Evolutionary conservation across 35 echinoderm and acorn worm genomes (phyloP), one percentile per base, ranked within the genome.

Genomic region (Diadema setosum): DNA sequence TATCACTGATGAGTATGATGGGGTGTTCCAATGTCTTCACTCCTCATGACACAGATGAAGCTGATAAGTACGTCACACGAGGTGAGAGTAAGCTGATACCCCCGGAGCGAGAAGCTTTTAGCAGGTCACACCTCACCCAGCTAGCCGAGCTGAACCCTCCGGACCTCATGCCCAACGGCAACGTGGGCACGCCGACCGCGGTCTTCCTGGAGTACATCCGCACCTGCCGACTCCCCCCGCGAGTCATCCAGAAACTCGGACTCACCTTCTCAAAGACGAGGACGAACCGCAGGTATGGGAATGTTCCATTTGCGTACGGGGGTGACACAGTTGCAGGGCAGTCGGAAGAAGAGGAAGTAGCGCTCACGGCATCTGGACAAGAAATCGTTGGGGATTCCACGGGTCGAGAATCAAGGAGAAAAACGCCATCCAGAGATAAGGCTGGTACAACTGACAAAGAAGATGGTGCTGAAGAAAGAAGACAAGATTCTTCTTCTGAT

Each of bases 101-200:
- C 39, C 25, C 44, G 58, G 82, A 80, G 3, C 55, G 83, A 63
- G 34, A 87, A 76, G 39, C 23, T 46, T 92, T 91, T 45, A 84
- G 84, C 0, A 18, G 83, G 44, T 70, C 36, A 46, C 89, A 95
- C 16, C 88, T 98, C 0, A 14, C 23, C 23, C 65, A 81, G 20
- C 65, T 98, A 21, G 74, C 76, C 43, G 95, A 98, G 67, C 84
- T 98, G 1, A 73, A 88, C 67, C 95, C 95, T 24, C 95, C 95
- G 18, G 95, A 91, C 35, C 86, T 94, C 12, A 98, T 98, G 95
- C 95, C 95, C 12, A 83, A 82, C 67, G 95, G 95, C 0, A 98
- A 98, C 91, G 95, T 98, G 58, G 95, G 95, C 41, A 98, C 95
- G 23, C 88, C 91, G 17, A 98, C 95, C 18, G 84, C 88, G n/a